Conservation (phyloP, 2,113 vertebrate genomes). For the Regulus satrapa region DNA sequence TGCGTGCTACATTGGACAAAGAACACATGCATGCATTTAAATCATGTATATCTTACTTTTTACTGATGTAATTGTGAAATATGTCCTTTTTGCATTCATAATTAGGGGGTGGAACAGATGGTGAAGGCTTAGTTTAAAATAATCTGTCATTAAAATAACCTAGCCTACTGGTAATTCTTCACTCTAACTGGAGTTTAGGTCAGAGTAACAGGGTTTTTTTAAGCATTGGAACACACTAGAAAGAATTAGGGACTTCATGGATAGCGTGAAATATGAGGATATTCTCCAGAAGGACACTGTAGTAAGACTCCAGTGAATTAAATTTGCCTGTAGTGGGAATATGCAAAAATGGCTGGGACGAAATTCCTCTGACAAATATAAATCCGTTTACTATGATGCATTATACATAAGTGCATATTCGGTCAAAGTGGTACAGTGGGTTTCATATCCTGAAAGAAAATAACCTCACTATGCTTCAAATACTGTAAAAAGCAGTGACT, state of each 20-base stretch:
- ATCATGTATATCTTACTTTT: conserved; percentile 80
- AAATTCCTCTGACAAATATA: conserved; percentile 71
- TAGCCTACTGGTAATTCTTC: conserved; percentile 78
- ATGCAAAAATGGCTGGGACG: conserved; percentile 51
- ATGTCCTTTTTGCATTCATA: conserved; percentile 82
- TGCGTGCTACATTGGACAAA: conserved; percentile 71
- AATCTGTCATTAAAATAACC: conserved; percentile 83
- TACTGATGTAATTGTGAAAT: conserved; percentile 84
- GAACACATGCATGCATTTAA: conserved; percentile 75
- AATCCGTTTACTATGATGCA: conserved; percentile 70
- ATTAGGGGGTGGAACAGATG: conserved; percentile 83
- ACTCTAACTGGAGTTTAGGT: conserved; percentile 79
- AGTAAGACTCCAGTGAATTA: conserved; percentile 55
- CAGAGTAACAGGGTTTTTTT: conserved; percentile 62
- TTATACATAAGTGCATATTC: conserved; percentile 68
- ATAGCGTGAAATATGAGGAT: conserved; percentile 21
- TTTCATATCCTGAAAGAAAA: conserved; percentile 60
- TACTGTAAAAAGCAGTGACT: conserved; percentile 5
- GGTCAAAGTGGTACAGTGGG: conserved; percentile 43
- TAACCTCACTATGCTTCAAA: conserved; percentile 59
- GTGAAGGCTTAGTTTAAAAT: conserved; percentile 81
- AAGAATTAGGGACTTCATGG: conserved; percentile 52
- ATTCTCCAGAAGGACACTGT: conserved; percentile 43
- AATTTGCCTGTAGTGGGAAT: conserved; percentile 57
- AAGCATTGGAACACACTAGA: conserved; percentile 37